phyloP scores from a whole-genome alignment of 2,113 vertebrate species.

The Vulpes vulpes region DNA sequence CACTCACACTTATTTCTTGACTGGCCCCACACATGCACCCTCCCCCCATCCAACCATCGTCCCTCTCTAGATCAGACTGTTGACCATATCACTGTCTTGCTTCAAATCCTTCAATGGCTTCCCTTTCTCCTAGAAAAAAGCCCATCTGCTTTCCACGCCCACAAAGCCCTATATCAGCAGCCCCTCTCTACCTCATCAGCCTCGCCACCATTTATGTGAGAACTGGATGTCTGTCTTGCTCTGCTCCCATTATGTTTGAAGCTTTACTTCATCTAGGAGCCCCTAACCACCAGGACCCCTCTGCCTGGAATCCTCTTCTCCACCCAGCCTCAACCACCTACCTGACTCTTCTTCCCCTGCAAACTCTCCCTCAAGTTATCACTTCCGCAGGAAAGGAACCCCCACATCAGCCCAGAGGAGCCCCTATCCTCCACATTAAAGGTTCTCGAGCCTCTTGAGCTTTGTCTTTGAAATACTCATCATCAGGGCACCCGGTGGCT shows the following conservation, averaged over 20 bases:
- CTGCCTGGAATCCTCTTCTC: not conserved
- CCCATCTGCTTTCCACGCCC: rapidly evolving
- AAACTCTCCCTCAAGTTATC: not conserved
- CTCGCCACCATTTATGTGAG: not conserved
- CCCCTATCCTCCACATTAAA: not conserved
- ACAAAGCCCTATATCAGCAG: not conserved
- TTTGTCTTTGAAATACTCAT: not conserved
- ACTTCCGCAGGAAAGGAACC: not conserved
- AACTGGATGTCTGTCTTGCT: not conserved
- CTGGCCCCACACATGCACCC: not conserved
- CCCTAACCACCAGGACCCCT: not conserved
- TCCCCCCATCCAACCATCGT: not conserved
- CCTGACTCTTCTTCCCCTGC: not conserved
- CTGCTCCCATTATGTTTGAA: not conserved
- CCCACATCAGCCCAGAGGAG: not conserved
- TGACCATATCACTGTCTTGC: not conserved
- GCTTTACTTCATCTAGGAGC: not conserved
- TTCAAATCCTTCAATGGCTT: not conserved
- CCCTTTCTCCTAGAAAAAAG: not conserved
- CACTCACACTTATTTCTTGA: not conserved
- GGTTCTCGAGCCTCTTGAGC: not conserved
- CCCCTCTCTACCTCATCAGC: not conserved
- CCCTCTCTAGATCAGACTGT: not conserved
- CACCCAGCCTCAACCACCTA: not conserved
- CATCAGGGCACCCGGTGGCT: no score